phyloP scores from a whole-genome alignment of 2,888 invertebrate species.

The Myopa testacea region DNA sequence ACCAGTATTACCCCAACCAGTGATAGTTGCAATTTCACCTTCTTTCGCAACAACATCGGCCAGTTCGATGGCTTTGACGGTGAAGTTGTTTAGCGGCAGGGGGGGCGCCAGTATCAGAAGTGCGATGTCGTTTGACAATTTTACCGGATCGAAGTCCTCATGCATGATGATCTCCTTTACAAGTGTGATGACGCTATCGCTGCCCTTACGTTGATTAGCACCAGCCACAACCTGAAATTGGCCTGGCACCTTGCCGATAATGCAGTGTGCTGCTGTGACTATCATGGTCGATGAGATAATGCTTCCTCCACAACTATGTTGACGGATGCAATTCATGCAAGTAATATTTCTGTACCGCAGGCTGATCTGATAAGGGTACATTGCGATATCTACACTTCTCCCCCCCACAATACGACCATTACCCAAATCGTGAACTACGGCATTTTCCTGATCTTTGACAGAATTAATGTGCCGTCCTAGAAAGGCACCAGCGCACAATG shows the following conservation, averaged over 20 bases:
- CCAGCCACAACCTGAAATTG: conserved; percentile 70
- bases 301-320: conserved; percentile 69
- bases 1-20: conserved; percentile 59
- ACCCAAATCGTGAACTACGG: neutral
- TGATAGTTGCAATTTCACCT: conserved; percentile 48
- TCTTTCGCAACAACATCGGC: conserved; percentile 25
- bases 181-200: conserved; percentile 69
- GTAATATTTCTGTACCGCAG: conserved; percentile 49
- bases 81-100: conserved; percentile 48
- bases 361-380: conserved; percentile 58
- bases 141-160: conserved; percentile 66
- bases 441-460: neutral
- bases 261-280: conserved; percentile 69
- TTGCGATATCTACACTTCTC: conserved; percentile 50
- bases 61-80: conserved; percentile 51
- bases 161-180: conserved; percentile 70
- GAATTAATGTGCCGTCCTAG: neutral
- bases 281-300: conserved; percentile 63
- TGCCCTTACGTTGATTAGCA: conserved; percentile 67
- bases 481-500: neutral
- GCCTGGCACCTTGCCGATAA: conserved; percentile 51
- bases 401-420: conserved; percentile 61
- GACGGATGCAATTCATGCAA: neutral
- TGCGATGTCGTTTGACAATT: conserved; percentile 66
- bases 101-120: conserved; percentile 47